Evolutionary conservation across 2,113 vertebrate genomes (phyloP).

Genomic region (Callospermophilus lateralis): DNA sequence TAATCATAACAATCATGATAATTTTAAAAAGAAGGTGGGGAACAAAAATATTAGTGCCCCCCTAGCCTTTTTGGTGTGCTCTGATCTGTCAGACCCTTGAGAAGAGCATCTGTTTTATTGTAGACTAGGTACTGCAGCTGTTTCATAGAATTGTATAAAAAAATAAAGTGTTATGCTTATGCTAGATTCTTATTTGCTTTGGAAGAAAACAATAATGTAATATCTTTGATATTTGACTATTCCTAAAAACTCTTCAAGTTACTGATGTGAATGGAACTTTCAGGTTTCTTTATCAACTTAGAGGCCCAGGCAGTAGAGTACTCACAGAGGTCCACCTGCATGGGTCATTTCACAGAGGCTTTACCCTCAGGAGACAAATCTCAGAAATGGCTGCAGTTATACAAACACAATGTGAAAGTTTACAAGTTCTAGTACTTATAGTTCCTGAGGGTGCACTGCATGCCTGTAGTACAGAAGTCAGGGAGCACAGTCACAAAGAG

Average conservation of each 20-base stretch:
- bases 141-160: not conserved
- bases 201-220: not conserved
- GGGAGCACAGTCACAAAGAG: not conserved
- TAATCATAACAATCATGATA: too few relatives aligned
- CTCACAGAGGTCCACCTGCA: not conserved
- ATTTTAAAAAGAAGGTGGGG: not conserved
- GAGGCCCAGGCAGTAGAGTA: not conserved
- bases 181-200: not conserved
- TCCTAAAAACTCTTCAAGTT: conserved; percentile 28
- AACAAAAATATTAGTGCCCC: not conserved
- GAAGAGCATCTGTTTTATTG: not conserved
- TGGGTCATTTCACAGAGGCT: too few relatives aligned
- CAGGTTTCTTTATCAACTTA: not conserved
- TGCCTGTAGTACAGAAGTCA: too few relatives aligned
- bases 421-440: not conserved
- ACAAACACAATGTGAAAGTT: not conserved
- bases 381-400: too few relatives aligned
- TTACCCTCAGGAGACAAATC: not conserved
- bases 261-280: not conserved
- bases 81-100: not conserved
- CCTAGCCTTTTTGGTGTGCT: not conserved
- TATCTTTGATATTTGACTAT: not conserved
- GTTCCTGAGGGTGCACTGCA: not conserved
- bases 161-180: not conserved
- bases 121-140: not conserved